Base-by-base conservation (phyloP, 2,113 vertebrate genomes). In the Neodontobutis hainanensis region DNA sequence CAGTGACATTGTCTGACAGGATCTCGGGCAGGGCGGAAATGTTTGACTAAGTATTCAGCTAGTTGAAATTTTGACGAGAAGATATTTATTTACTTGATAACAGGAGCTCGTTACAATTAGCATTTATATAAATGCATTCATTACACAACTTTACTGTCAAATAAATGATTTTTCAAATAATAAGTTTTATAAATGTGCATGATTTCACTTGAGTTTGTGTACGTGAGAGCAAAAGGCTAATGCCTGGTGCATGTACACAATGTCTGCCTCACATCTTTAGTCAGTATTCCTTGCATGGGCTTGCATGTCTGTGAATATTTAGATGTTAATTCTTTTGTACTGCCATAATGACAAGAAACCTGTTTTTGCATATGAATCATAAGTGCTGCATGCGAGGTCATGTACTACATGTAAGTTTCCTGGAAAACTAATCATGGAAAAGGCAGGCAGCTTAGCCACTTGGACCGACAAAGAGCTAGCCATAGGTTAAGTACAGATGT, bases 401-500 rank as follows among this genome's bases (percentile, higher is more conserved):
- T 82, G 85, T 68, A 6, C 38, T 40, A 57, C 84, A 82, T 75
- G 19, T 40, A 76, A 51, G 60, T 81, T 82, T 80, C 74, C 71
- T 77, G 85, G 80, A 76, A 86, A 84, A 87, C 45, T 56, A 81
- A 79, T 83, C 63, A 81, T 57, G 77, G 71, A 80, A 85, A 87
- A 82, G 48, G 80, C 53, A 63, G 79, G 74, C 77, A 78, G 85
- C 73, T 76, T 62, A 75, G 72, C 61, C 65, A 50, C 63, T 73
- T 60, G 35, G 65, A 70, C 67, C 73, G 70, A 77, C 73, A 74
- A 69, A 77, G 47, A 72, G 35, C 70, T 47, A 65, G 52, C 78
- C 70, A 85, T 79, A 85, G 76, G 83, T 85, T 83, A 65, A 74
- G 73, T 61, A 70, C 80, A 82, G 74, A 87, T 85, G 84, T 78